Evolutionary conservation across 2,113 vertebrate genomes (phyloP), one percentile per base, ranked within the genome.

Genomic region (Phyllostomus hastatus): DNA sequence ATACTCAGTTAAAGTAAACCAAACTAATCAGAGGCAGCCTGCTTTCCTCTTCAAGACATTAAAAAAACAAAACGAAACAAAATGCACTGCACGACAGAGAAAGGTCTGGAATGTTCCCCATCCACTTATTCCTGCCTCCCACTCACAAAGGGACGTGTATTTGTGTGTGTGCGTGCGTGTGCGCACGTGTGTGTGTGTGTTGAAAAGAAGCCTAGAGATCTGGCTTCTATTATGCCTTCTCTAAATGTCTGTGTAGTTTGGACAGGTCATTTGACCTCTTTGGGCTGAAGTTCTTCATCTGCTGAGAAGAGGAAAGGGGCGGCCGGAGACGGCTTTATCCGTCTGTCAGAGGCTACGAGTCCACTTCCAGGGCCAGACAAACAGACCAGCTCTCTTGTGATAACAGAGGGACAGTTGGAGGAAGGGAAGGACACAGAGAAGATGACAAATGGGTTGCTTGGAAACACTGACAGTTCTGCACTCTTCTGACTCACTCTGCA

Each of bases 1-100:
- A 81, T 48, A 86, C 67, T 96, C 78, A 11, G 78, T 83, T 93
- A 89, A 75, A 90, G 70, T 92, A 95, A 97, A 96, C 95, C 75
- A 83, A 90, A 92, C 20, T 90, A 90, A 92, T 92, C 79, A 86
- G 52, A 87, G 84, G 80, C 79, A 90, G 75, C 89, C 85, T 96
- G 69, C 67, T 94, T 92, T 96, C 86, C 67, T 94, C 83, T 85
- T 67, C 66, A 73, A 91, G 94, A 95, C n/a, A 50, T 43, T 15
- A 61, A 57, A 70, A 93, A 93, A 19, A 80, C 2, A 43, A 61
- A 38, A 54, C 22, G 57, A 38, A 48, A 48, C 28, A 57, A 69
- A 57, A 73, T 35, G 41, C 38, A 3, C 84, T 48, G 19, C 20
- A 80, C 54, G 48, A 64, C 66, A 94, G 41, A 95, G 61, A 84